Percentiles rank a stretch among this genome's conserved stretches.
Evolutionary conservation across 2,888 invertebrate species (phyloP).

Genomic region (Isotomurus palustris): DNA sequence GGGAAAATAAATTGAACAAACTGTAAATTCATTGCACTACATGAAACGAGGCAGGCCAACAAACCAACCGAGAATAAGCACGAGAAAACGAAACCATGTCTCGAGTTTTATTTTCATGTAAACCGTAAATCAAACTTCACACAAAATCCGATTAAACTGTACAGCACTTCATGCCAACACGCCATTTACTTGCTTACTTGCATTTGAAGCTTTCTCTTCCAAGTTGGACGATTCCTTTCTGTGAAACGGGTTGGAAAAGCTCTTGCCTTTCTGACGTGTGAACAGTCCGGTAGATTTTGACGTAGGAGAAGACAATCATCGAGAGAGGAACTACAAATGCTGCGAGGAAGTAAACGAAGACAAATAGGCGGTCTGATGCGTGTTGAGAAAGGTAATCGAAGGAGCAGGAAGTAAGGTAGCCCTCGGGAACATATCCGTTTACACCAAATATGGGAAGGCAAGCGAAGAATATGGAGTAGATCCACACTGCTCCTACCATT

Average conservation of each 20-base stretch:
- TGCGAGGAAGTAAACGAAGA: slow-evolving; percentile 67
- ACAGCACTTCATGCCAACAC: too few species aligned
- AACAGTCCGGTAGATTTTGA: slow-evolving; percentile 64
- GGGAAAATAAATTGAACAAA: too few species aligned
- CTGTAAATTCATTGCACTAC: too few species aligned
- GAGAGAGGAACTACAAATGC: slow-evolving; percentile 70
- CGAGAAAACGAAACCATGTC: too few species aligned
- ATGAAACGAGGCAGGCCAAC: too few species aligned
- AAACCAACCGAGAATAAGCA: too few species aligned
- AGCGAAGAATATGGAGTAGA: slow-evolving; percentile 66
- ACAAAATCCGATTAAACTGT: too few species aligned
- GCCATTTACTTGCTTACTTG: background rate
- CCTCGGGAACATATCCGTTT: slow-evolving; percentile 75
- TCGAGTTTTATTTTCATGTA: too few species aligned
- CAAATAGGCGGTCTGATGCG: slow-evolving; percentile 60
- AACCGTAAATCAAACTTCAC: too few species aligned
- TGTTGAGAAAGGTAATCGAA: slow-evolving; percentile 72
- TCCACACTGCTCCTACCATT: slow-evolving; percentile 64
- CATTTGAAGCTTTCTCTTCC: background rate
- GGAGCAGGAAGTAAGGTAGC: slow-evolving; percentile 76
- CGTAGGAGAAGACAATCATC: slow-evolving; percentile 68
- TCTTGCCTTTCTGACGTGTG: slow-evolving; percentile 54
- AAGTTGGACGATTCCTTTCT: background rate
- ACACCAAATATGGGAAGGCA: slow-evolving; percentile 68
- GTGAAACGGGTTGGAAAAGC: too few species aligned